Evolutionary conservation across 2,797 vertebrate species (phyloP), one percentile per base, ranked within the genome.

Genomic region (Tragopan temminckii): DNA sequence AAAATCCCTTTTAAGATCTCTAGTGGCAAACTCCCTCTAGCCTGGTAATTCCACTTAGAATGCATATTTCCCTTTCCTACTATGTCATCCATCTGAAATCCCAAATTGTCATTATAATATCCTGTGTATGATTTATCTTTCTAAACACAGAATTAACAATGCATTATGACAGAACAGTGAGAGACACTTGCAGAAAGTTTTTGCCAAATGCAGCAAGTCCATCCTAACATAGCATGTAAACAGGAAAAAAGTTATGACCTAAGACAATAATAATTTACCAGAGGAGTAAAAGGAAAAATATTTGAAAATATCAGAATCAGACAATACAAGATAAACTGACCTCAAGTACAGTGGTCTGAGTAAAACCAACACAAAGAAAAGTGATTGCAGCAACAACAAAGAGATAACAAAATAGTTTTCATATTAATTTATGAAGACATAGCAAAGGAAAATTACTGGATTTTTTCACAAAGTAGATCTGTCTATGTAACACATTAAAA

Each of bases 341-440:
- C 25, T 77, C 57, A 79, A 94, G 71, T 78, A 40, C 0, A 78
- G 27, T 13, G 12, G 33, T 66, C 29, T 1, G 3, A 83, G 18
- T 46, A 81, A 85, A 75, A 93, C 21, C 16, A 42, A 50, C 14
- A 43, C 19, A n/a, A 15, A n/a, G 5, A 52, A 52, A 72, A 61
- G 19, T 24, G 57, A 90, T 88, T 63, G 57, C 19, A 85, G 43
- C 58, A 83, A 74, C 29, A 86, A 38, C 48, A 75, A 63, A 86
- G 55, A 57, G 16, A 21, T 31, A 62, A 29, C 18, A 90, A 87
- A 80, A 83, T 77, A 50, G 8, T 81, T 5, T 48, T 75, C 5
- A 85, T 80, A 68, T 43, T 88, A 50, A 68, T 89, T 95, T 88
- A 71, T 79, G 33, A 75, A 40, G 24, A 92, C 92, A 79, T 46